Evolutionary conservation across 2,113 vertebrate species (phyloP).

Genomic region (Peromyscus leucopus): DNA sequence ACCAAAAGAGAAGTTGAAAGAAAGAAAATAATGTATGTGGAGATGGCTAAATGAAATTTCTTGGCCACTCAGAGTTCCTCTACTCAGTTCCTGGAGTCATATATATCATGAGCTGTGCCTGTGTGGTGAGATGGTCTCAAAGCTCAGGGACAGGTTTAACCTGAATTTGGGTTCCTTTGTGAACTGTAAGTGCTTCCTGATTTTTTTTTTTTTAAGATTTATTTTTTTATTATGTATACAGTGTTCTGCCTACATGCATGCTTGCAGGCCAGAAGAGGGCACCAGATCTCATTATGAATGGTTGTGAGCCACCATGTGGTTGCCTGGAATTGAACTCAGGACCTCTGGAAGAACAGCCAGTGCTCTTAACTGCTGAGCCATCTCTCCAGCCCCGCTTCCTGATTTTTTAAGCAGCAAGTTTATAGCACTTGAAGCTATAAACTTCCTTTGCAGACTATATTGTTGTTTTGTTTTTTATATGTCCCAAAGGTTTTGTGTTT

Average conservation of each 20-base stretch:
- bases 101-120: neutral
- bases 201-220: no score
- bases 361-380: no score
- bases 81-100: neutral
- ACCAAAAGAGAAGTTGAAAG: neutral
- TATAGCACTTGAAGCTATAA: neutral
- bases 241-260: no score
- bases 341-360: no score
- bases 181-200: neutral
- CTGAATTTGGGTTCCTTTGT: neutral
- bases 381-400: no score
- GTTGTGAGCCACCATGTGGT: no score
- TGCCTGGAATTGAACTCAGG: no score
- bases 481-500: neutral
- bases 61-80: neutral
- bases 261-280: no score
- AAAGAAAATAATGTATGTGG: neutral
- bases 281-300: no score
- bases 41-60: neutral
- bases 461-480: neutral
- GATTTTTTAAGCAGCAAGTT: neutral
- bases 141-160: neutral
- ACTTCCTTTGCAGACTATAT: neutral
- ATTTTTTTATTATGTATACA: no score
- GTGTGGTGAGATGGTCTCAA: neutral